phyloP scores from a whole-genome alignment of 2,888 invertebrate species.

The Molanna angustata region DNA sequence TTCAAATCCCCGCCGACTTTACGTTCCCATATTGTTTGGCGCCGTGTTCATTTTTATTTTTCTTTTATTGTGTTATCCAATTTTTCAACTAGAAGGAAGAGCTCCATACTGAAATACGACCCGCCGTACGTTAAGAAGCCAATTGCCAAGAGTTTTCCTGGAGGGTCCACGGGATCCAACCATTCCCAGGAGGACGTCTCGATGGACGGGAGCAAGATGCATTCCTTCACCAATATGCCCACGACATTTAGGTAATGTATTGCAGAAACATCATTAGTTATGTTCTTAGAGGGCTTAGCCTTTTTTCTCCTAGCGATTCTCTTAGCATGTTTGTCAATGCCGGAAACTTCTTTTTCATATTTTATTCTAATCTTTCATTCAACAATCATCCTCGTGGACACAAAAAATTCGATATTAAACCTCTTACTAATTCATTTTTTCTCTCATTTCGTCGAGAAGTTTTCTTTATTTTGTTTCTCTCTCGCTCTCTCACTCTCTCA shows the following conservation, averaged over 20 bases:
- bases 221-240: conserved; percentile 72
- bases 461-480: no score
- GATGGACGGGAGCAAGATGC: conserved; percentile 79
- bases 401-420: neutral
- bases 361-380: no score
- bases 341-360: no score
- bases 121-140: conserved; percentile 85
- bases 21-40: conserved; percentile 27
- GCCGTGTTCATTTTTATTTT: conserved; percentile 23
- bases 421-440: neutral
- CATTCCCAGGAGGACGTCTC: conserved; percentile 79
- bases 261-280: no score
- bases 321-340: no score
- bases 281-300: no score
- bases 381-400: no score
- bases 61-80: conserved; percentile 34
- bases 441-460: no score
- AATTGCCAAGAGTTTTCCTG: conserved; percentile 68
- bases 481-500: no score
- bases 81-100: conserved; percentile 70
- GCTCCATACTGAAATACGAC: conserved; percentile 84
- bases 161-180: conserved; percentile 63
- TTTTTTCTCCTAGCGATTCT: no score
- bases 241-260: conserved; percentile 65
- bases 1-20: no score